phyloP scores from a whole-genome alignment of 2,797 vertebrate species.

The Hippocampus kuda region DNA sequence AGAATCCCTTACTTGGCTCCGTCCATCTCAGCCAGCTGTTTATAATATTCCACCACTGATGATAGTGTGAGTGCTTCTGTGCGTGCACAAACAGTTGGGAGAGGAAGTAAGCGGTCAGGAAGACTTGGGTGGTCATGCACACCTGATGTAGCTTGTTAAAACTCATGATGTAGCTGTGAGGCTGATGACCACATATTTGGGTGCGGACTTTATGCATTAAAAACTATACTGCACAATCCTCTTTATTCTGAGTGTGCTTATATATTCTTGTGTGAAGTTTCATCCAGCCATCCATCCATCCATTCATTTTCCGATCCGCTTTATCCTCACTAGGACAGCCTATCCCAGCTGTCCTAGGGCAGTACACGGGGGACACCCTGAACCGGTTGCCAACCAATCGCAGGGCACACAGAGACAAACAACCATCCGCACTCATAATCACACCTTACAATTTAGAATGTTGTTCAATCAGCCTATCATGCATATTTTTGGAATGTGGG shows the following conservation, averaged over 20 bases:
- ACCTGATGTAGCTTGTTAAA: constrained; percentile 27
- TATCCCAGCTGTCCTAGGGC: too few relatives aligned
- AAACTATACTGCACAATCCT: background rate
- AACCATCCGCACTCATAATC: too few relatives aligned
- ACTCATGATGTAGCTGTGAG: constrained; percentile 9
- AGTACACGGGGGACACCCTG: too few relatives aligned
- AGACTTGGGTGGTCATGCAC: constrained; percentile 32
- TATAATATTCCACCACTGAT: background rate
- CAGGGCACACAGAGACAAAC: too few relatives aligned
- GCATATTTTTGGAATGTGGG: too few relatives aligned
- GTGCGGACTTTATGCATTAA: background rate
- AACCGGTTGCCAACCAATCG: too few relatives aligned
- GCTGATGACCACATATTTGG: background rate
- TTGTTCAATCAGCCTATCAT: too few relatives aligned
- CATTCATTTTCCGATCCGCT: too few relatives aligned
- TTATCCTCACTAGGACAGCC: too few relatives aligned
- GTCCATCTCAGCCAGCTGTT: constrained; percentile 27
- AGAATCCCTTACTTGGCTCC: constrained; percentile 7
- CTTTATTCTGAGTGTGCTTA: background rate
- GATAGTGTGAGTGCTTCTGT: background rate
- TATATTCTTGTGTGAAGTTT: background rate
- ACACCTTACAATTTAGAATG: too few relatives aligned
- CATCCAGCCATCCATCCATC: too few relatives aligned
- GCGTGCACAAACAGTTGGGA: background rate
- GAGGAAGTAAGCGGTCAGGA: constrained; percentile 7